Percentiles rank a stretch among this genome's conserved stretches.
These are phyloP conservation scores for Steatocranus sp. DNA, from an alignment of 2,797 vertebrate genomes.

Conservation along the genomic window DNA sequence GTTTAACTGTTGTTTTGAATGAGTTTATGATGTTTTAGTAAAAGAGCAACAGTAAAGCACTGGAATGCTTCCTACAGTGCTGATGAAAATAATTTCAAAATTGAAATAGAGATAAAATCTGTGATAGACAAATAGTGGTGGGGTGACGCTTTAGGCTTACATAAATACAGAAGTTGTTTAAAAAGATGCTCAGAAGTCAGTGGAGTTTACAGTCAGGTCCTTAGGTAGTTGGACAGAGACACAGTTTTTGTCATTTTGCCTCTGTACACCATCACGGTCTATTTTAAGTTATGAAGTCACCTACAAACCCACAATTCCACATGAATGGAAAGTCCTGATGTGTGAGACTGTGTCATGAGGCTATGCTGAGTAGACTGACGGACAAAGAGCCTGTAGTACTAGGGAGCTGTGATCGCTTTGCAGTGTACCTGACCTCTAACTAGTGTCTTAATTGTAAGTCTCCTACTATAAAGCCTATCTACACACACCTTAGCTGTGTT, in stretches of 20 bases:
- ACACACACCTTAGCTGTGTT: not conserved
- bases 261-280: not conserved
- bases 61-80: accelerated
- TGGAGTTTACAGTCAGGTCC: accelerated
- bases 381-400: accelerated
- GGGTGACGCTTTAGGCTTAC: accelerated
- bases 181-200: not conserved
- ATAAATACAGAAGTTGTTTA: accelerated
- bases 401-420: accelerated
- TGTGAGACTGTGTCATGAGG: not conserved
- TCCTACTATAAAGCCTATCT: not conserved
- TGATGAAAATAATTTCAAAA: not conserved
- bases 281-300: accelerated
- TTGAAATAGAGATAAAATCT: not conserved
- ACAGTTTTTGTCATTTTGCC: not conserved
- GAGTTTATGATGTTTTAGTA: not conserved
- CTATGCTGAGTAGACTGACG: not conserved
- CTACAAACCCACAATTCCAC: not conserved
- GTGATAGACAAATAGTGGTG: not conserved
- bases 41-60: not conserved
- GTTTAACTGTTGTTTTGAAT: not conserved
- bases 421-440: not conserved
- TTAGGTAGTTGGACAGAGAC: not conserved
- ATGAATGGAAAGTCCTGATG: not conserved
- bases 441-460: not conserved